Evolutionary conservation across 2,888 invertebrate genomes (phyloP), one percentile per base, ranked within the genome.

Genomic region (Xanthia icteritia): DNA sequence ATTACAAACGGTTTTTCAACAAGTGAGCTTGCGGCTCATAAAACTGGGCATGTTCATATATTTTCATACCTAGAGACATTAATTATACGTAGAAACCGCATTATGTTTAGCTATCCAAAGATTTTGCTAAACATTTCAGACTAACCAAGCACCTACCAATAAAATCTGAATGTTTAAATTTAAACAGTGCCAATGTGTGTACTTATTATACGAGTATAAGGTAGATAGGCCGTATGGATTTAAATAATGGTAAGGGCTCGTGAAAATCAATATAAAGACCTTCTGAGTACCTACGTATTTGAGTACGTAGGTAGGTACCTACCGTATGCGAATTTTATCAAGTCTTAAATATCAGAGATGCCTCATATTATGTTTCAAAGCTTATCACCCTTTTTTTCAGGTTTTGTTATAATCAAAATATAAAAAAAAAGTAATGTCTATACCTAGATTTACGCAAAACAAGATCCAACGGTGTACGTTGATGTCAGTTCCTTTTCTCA

Each of bases 241-340:
- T 45, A 68, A 79, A 64, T 51, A 79, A 80, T 45, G 60, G 58
- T n/a, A 54, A 63, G 9, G 64, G 64, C 6, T 56, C 45, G 45
- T 36, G 56, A 79, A 80, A 79, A 79, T 68, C 80, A 80, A 79
- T 80, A 68, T 58, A 51, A 73, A 80, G 48, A 63, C 48, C 67
- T 73, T 67, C 67, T 63, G 11, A 48, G 56, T 79, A 70, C 48
- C 36, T 78, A 45, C 45, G 4, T 45, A 42, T 67, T 79, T 56
- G 31, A 45, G 42, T 36, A 67, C 15, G 20, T 23, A 60, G 42
- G 6, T 31, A 60, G 42, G 6, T 23, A 48, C 36, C 23, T 36
- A 80, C 20, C 36, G 31, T 81, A 69, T 23, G 48, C 54, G 27
- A 81, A 75, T 70, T 69, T 70, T 61, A 80, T 69, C 54, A 72